A percentile compares a stretch with the other conserved stretches of the same genome.
Conservation (phyloP, 2,888 invertebrate species). For the Anticlea derivata region DNA sequence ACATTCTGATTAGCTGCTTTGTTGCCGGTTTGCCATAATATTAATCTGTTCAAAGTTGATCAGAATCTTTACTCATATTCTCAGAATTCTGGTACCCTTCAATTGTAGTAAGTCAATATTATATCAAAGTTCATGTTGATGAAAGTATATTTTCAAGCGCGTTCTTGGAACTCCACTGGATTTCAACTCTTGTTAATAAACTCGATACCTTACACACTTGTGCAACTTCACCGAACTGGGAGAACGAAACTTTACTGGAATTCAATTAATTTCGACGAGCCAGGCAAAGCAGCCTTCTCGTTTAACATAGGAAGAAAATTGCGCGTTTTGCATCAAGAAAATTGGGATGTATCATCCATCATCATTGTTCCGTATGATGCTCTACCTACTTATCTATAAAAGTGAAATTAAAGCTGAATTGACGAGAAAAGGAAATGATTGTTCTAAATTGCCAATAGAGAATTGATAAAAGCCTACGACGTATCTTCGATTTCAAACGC, state of each 20-base stretch:
- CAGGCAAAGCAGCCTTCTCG: slow-evolving; percentile 44
- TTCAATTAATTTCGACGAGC: too few species aligned
- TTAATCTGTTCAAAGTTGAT: slow-evolving; percentile 4
- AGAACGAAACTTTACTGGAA: slow-evolving; percentile 48
- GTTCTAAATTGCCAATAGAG: too few species aligned
- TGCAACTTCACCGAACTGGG: slow-evolving; percentile 46
- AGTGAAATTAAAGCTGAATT: too few species aligned
- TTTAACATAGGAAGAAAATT: too few species aligned
- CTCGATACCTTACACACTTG: slow-evolving; percentile 36
- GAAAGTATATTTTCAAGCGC: background rate
- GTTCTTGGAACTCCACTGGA: slow-evolving; percentile 7
- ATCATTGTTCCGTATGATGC: too few species aligned
- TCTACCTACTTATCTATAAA: too few species aligned
- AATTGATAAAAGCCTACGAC: too few species aligned
- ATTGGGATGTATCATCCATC: too few species aligned
- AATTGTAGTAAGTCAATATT: slow-evolving; percentile 4
- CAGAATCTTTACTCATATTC: background rate
- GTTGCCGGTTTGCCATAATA: background rate
- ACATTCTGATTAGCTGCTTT: slow-evolving; percentile 8
- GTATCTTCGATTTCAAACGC: too few species aligned
- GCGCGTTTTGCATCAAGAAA: too few species aligned
- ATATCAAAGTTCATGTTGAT: background rate
- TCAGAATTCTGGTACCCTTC: slow-evolving; percentile 1
- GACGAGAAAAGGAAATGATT: too few species aligned
- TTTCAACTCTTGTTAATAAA: slow-evolving; percentile 22